Conservation (phyloP, 2,113 vertebrate genomes). For the Stictonetta naevosa region DNA sequence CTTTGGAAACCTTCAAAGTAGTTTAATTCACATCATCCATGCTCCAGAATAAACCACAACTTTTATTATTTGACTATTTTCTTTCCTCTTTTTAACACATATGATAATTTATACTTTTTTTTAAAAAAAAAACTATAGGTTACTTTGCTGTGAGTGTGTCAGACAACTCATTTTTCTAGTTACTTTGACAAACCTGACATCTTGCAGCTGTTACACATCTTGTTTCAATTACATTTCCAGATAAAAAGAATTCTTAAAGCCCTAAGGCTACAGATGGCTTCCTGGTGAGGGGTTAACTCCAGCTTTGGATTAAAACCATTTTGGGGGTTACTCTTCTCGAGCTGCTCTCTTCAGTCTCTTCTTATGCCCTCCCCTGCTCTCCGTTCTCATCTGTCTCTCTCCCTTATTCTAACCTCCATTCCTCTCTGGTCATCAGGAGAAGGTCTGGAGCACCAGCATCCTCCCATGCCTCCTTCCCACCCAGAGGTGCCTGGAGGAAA, state of each 20-base stretch:
- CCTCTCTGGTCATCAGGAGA: background rate
- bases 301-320: background rate
- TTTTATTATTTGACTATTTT: background rate
- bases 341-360: background rate
- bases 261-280: slow-evolving; percentile 60
- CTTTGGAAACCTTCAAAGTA: background rate
- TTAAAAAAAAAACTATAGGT: too few relatives aligned
- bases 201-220: slow-evolving; percentile 60
- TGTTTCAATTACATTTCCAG: slow-evolving; percentile 56
- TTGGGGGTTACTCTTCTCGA: background rate
- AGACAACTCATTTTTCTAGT: slow-evolving; percentile 47
- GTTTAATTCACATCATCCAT: background rate
- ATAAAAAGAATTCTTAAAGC: slow-evolving; percentile 69
- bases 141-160: background rate
- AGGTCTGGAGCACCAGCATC: background rate
- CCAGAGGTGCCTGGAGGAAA: background rate
- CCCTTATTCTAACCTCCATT: background rate
- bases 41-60: background rate
- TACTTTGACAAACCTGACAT: slow-evolving; percentile 54
- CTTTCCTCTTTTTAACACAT: background rate
- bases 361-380: background rate
- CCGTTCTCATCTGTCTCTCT: background rate
- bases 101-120: background rate
- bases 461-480: background rate
- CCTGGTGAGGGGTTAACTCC: slow-evolving; percentile 55